A percentile compares a stretch with the other conserved stretches of the same genome.
These are phyloP conservation scores for Poecilia velifera DNA, from an alignment of 2,797 vertebrate genomes.

Conservation along the genomic window DNA sequence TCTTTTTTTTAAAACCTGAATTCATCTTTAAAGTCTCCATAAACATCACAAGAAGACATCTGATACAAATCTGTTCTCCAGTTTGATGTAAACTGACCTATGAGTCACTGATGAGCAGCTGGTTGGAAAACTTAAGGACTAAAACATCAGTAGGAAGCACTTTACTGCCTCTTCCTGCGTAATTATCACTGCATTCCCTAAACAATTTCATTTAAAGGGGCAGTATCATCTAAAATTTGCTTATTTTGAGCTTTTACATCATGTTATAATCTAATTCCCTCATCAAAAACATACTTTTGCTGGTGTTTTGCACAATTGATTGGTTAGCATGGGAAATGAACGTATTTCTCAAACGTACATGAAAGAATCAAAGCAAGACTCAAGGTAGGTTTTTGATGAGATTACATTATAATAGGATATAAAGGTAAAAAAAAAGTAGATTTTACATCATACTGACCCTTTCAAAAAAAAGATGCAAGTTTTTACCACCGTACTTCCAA, in stretches of 20 bases:
- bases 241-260: too few relatives aligned
- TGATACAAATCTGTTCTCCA: background rate
- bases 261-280: too few relatives aligned
- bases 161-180: background rate
- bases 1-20: background rate
- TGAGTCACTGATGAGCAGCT: background rate
- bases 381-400: too few relatives aligned
- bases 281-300: background rate
- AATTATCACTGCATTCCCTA: background rate
- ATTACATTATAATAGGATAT: too few relatives aligned
- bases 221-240: too few relatives aligned
- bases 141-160: background rate
- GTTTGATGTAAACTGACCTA: background rate
- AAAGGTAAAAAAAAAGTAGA: too few relatives aligned
- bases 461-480: background rate
- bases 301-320: too few relatives aligned
- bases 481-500: background rate
- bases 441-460: too few relatives aligned
- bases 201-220: background rate
- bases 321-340: too few relatives aligned
- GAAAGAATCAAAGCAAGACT: too few relatives aligned
- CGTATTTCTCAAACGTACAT: too few relatives aligned
- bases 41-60: background rate
- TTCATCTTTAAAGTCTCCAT: background rate
- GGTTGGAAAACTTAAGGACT: too few relatives aligned